Evolutionary conservation across 2,113 vertebrate species (phyloP).

Genomic region (Lophius piscatorius): DNA sequence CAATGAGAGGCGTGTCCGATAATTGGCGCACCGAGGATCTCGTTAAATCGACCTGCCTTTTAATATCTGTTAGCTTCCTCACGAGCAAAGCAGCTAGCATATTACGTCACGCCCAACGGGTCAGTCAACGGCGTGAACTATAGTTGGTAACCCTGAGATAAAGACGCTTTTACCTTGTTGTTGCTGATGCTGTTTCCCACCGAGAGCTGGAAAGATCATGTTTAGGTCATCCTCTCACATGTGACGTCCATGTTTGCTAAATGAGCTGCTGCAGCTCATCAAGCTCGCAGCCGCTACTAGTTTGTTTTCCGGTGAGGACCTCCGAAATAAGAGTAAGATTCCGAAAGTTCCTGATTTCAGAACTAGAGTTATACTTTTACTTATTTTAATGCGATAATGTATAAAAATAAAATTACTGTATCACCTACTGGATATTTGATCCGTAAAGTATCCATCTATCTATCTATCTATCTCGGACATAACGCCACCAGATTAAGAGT

Average conservation of each 20-base stretch:
- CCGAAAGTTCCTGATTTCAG: not conserved
- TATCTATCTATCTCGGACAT: no score
- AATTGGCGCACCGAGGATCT: conserved; percentile 8
- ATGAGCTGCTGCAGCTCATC: conserved; percentile 8
- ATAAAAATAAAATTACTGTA: no score
- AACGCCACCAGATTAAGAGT: no score
- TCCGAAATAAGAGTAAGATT: conserved; percentile 42
- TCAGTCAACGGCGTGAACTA: fast-evolving
- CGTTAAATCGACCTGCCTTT: not conserved
- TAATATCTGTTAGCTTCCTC: conserved; percentile 7
- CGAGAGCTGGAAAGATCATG: conserved; percentile 54
- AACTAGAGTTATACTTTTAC: no score
- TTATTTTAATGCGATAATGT: no score
- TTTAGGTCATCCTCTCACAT: conserved; percentile 59
- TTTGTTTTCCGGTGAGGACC: not conserved
- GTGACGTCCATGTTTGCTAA: conserved; percentile 70
- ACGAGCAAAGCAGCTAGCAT: not conserved
- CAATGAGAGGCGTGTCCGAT: conserved; percentile 37
- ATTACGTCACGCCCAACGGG: fast-evolving
- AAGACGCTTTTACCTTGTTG: conserved; percentile 52
- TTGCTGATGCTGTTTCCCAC: conserved; percentile 59
- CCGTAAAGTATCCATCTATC: no score
- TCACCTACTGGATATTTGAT: no score
- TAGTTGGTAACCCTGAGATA: fast-evolving
- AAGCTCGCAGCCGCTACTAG: fast-evolving